Evolutionary conservation across 2,888 invertebrate species (phyloP).

Genomic region (Callinectes sapidus): DNA sequence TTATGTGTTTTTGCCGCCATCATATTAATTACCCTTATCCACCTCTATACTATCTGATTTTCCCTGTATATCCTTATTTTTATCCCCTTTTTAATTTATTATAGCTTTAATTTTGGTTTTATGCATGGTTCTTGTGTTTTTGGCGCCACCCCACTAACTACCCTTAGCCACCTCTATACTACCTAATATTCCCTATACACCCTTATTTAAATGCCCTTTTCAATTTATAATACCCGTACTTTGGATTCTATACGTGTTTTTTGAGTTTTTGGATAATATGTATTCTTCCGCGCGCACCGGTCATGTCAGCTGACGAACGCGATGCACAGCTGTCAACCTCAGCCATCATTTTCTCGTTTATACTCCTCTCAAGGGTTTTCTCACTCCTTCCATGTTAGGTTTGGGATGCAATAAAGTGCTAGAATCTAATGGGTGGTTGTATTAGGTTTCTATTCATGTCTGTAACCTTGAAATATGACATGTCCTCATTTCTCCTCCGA

Average conservation of each 20-base stretch:
- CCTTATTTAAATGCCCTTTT: not conserved
- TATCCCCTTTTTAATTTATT: not conserved
- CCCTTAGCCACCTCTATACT: not conserved
- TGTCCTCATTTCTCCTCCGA: not conserved
- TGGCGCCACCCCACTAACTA: not conserved
- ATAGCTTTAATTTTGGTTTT: not conserved
- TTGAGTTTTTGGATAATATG: not conserved
- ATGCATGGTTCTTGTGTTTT: not conserved
- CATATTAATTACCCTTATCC: too few species aligned
- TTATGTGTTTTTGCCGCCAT: too few species aligned
- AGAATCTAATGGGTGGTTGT: not conserved
- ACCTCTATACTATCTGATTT: not conserved
- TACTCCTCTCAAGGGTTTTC: not conserved
- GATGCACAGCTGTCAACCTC: constrained; percentile 17
- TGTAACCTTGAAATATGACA: not conserved
- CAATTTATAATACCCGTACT: not conserved
- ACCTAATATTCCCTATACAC: not conserved
- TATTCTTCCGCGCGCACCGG: not conserved
- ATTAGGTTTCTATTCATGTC: not conserved
- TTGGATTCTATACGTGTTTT: not conserved
- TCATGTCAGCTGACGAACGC: not conserved
- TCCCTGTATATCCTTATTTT: not conserved
- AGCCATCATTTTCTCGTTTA: not conserved
- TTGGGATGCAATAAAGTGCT: not conserved
- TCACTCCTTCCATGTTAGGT: not conserved